These are phyloP conservation scores for Pteropus alecto DNA, from an alignment of 2,113 vertebrate genomes.

Conservation along the genomic window DNA sequence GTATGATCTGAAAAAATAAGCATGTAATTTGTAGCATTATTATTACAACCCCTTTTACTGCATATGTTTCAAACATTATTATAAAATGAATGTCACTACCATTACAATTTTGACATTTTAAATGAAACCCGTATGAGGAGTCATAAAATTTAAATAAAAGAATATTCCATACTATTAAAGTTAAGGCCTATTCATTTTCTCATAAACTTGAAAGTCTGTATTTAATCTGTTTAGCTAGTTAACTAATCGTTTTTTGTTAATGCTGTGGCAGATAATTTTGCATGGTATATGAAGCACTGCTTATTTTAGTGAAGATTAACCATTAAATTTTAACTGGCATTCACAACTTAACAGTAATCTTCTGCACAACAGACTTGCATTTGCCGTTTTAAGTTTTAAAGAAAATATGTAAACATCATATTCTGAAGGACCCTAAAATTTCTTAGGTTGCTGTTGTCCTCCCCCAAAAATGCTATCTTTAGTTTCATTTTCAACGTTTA, in stretches of 20 bases:
- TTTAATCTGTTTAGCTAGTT: slow-evolving; percentile 67
- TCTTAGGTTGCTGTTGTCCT: neutral
- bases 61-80: slow-evolving; percentile 63
- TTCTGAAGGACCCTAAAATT: neutral
- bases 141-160: slow-evolving; percentile 69
- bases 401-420: neutral
- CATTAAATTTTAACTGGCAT: slow-evolving; percentile 54
- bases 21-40: slow-evolving; percentile 72
- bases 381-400: neutral
- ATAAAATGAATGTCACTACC: slow-evolving; percentile 58
- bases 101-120: slow-evolving; percentile 69
- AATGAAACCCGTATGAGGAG: slow-evolving; percentile 62
- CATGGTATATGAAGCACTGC: slow-evolving; percentile 39
- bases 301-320: slow-evolving; percentile 57
- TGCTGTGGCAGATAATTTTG: slow-evolving; percentile 42
- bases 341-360: slow-evolving; percentile 35
- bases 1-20: slow-evolving; percentile 78
- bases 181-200: slow-evolving; percentile 58
- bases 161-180: slow-evolving; percentile 65
- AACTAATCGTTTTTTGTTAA: slow-evolving; percentile 66
- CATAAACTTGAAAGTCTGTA: slow-evolving; percentile 42
- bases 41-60: slow-evolving; percentile 72
- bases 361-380: neutral
- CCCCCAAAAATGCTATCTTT: neutral
- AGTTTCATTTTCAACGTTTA: neutral